A percentile compares a stretch with the other conserved stretches of the same genome.
phyloP scores from a whole-genome alignment of 2,797 vertebrate genomes.

The Xenops minutus region DNA sequence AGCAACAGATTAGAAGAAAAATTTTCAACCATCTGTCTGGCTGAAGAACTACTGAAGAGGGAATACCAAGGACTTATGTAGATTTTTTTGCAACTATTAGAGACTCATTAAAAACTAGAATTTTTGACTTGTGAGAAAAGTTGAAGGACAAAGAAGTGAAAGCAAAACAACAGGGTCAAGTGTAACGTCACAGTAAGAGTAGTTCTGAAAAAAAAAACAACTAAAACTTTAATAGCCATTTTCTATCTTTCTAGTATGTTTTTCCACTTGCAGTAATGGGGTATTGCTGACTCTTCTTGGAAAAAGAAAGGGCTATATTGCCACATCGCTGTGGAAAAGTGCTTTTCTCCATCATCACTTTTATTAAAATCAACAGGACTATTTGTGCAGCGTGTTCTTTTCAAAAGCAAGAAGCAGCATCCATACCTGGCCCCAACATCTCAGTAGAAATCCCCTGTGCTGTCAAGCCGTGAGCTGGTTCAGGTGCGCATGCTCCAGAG shows the following conservation, averaged over 20 bases:
- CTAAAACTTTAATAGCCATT: not conserved
- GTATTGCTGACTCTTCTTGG: not conserved
- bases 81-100: not conserved
- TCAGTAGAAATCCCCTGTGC: rapidly evolving
- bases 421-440: not conserved
- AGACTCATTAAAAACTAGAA: slow-evolving; percentile 15
- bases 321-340: not conserved
- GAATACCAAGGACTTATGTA: slow-evolving; percentile 29
- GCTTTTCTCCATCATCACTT: not conserved
- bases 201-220: not conserved
- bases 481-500: rapidly evolving
- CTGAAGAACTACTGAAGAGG: slow-evolving; percentile 50
- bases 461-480: rapidly evolving
- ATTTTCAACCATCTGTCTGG: slow-evolving; percentile 57
- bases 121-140: not conserved
- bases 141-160: slow-evolving; percentile 4
- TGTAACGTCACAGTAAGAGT: not conserved
- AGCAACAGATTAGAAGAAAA: slow-evolving; percentile 28
- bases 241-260: not conserved
- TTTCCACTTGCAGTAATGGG: not conserved
- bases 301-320: not conserved
- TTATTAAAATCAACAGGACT: not conserved
- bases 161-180: not conserved
- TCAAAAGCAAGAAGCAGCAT: not conserved
- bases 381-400: not conserved